These are phyloP conservation scores for Micronycteris hirsuta DNA, from an alignment of 2,113 vertebrate genomes.

Conservation along the genomic window DNA sequence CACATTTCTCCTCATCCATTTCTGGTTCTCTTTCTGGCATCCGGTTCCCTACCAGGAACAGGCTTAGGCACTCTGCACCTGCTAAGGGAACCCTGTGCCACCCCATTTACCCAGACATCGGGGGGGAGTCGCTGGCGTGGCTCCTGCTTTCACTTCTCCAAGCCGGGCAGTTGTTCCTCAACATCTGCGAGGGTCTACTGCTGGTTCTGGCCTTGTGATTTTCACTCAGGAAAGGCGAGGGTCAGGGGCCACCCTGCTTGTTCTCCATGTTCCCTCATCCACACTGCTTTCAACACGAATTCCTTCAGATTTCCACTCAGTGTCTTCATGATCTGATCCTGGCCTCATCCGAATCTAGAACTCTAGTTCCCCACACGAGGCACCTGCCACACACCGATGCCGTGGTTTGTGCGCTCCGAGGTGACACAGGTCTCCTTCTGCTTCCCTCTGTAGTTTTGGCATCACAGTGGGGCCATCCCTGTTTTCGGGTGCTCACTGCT, in stretches of 20 bases:
- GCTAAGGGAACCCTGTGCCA: neutral
- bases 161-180: fast-evolving
- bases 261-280: neutral
- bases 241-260: fast-evolving
- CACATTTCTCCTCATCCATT: neutral
- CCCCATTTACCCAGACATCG: fast-evolving
- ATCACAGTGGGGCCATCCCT: neutral
- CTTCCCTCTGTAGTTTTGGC: neutral
- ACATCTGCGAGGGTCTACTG: fast-evolving
- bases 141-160: neutral
- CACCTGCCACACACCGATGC: fast-evolving
- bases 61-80: neutral
- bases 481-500: neutral
- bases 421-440: fast-evolving
- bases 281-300: neutral
- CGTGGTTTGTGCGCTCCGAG: fast-evolving
- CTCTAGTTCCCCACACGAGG: fast-evolving
- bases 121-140: neutral
- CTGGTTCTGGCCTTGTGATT: fast-evolving
- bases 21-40: neutral
- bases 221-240: neutral
- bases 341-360: neutral
- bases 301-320: neutral
- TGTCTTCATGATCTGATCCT: neutral
- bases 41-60: neutral